Evolutionary conservation across 1,140 invertebrate species (phyloP), one percentile per base, ranked within the genome.

Genomic region (Cephus cinctus): DNA sequence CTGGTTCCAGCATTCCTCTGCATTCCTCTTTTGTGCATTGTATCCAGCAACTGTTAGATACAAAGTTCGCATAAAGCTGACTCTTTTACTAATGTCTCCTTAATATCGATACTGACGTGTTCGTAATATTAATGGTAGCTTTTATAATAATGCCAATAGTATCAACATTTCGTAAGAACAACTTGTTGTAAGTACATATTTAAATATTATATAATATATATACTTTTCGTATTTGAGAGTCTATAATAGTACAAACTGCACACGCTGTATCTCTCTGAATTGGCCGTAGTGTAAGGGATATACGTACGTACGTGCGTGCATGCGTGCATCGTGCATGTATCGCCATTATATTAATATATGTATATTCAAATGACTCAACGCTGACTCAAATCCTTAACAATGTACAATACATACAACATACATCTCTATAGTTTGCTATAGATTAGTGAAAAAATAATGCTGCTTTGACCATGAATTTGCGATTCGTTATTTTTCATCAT

Each of bases 381-480:
- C 25, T 27, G 6, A 27, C 25, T 27, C 25, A 6, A 27, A 27
- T 27, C 25, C 6, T 8, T n/a, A 6, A 27, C 6, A 66, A 72
- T 71, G 42, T 71, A 72, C 68, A 71, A 55, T 69, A 69, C 58
- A 68, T 71, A 72, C 64, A 72, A 58, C 56, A 39, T 47, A 32
- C 54, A 34, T 57, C 35, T 45, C 41, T 52, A 47, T 61, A 63
- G 44, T 45, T 58, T 45, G 54, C 56, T 71, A 69, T 61, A 65
- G 70, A 65, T 69, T 64, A 69, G 69, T 73, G 70, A 66, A 74
- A 75, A 75, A 75, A 75, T 75, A 75, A 72, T 73, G 65, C 69
- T 73, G 72, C 67, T 73, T 73, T 75, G 71, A 69, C 69, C 67
- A 71, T 73, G 59, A 67, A 70, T 57, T 65, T 54, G 57, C 53